Percentiles rank a stretch among this genome's conserved stretches.
phyloP scores from a whole-genome alignment of 2,113 vertebrate species.

The Enhydra lutris region DNA sequence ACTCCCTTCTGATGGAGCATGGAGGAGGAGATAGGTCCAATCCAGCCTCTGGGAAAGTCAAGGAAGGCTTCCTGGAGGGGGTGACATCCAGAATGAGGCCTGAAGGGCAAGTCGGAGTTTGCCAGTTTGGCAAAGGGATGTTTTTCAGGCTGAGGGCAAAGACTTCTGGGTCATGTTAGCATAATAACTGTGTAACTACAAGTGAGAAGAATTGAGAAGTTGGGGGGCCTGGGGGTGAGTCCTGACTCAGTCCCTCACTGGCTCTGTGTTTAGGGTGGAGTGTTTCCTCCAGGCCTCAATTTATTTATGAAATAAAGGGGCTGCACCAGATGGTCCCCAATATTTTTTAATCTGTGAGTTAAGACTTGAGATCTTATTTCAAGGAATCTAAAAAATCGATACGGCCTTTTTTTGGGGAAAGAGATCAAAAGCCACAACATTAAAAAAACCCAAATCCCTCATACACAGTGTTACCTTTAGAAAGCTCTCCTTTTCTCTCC shows the following conservation, averaged over 20 bases:
- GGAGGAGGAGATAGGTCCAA: neutral
- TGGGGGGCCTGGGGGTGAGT: neutral
- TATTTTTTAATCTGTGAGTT: neutral
- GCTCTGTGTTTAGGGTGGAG: neutral
- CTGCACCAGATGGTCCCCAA: neutral
- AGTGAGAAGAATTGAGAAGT: neutral
- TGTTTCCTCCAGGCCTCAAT: neutral
- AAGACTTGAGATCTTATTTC: neutral
- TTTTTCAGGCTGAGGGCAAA: neutral
- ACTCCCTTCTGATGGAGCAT: neutral
- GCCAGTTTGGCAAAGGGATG: neutral
- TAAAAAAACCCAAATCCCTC: neutral
- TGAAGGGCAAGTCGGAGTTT: neutral
- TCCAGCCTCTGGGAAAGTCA: neutral
- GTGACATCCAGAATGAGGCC: neutral
- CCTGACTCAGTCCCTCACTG: neutral
- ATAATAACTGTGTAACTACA: neutral
- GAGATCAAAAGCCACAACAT: neutral
- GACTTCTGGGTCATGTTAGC: neutral
- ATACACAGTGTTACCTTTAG: neutral
- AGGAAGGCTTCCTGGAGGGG: conserved; percentile 1
- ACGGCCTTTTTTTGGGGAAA: neutral
- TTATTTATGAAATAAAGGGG: neutral
- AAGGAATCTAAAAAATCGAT: neutral
- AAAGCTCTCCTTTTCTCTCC: neutral